Evolutionary conservation across 2,797 vertebrate genomes (phyloP), one percentile per base, ranked within the genome.

Genomic region (Sarcophilus harrisii): DNA sequence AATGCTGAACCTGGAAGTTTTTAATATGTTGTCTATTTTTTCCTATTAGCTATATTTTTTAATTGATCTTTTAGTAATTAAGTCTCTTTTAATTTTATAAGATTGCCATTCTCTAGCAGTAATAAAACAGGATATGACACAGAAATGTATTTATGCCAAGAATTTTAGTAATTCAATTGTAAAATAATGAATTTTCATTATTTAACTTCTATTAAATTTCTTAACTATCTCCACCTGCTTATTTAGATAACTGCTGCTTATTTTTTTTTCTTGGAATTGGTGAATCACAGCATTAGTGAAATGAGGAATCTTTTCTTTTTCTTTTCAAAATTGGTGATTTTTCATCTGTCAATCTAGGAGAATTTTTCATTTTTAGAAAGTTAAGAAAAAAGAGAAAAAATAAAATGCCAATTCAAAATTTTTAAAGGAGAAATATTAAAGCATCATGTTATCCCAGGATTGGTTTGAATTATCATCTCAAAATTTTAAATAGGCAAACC

Each of bases 121-220:
- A 98, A 96, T 97, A 97, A 96, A 97, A 93, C 21, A 95, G 38
- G 58, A 90, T 92, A 94, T 93, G 95, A 93, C 60, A 96, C 55
- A 94, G 89, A 97, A 90, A 58, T 92, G 18, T 93, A n/a, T 95
- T 95, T 96, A 93, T 89, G 95, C 91, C 94, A 95, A 96, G 58
- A n/a, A 97, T 95, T 97, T 97, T 62, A 93, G 92, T 93, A 97
- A 96, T 97, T 97, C 58, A 93, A 92, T 94, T 97, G 95, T 97
- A 58, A 57, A 96, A 92, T 96, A 97, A 93, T 97, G 87, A 97
- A 93, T 94, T 95, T 97, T 96, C 59, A 96, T 97, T 96, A 96
- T 97, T 97, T 97, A 96, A 95, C 58, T 93, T 96, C 95, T 90
- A 92, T 73, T 96, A 96, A 96, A 97, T 97, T 93, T 96, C 92